Base-by-base conservation (phyloP, 2,113 vertebrate species). In the Indri indri region DNA sequence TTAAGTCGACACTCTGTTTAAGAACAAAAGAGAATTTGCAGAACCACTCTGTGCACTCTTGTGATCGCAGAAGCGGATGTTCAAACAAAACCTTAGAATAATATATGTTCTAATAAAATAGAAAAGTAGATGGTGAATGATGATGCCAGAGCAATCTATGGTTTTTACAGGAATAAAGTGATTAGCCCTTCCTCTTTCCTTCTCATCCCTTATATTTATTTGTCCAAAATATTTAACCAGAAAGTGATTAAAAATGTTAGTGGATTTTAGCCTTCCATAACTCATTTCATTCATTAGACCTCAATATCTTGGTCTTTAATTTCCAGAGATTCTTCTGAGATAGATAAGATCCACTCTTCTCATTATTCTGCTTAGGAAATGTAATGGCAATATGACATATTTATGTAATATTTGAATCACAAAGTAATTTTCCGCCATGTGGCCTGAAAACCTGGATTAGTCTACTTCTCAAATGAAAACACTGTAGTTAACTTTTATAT, bases 211-310 rank as follows among this genome's bases (percentile, higher is more conserved):
- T 34, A 40, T 47, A 76, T 57, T 83, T 73, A 42, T 93, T 66
- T 73, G 70, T 83, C 25, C 54, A 91, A 95, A 94, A 92, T 83
- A 92, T 79, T 88, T 84, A 96, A 47, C 23, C 17, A 83, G 3
- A 83, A 90, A 14, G 5, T 74, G 42, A 85, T 83, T 74, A 40
- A 76, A 95, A 95, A 89, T 68, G 6, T 50, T 77, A 23, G 32
- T 85, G 22, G 10, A 85, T 52, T 88, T 96, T 84, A 87, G 40
- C 37, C n/a, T 90, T 70, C 47, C 27, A 22, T 47, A 82, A 63
- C 8, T 95, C 32, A 30, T 90, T 66, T 86, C 27, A 91, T 37
- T 91, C 25, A 70, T 79, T 82, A 88, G 34, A 8, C 22, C 4
- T 80, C 68, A 45, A 12, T 59, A 79, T 73, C 37, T 88, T 92